A percentile compares a stretch with the other conserved stretches of the same genome.
Evolutionary conservation across 2,888 invertebrate genomes (phyloP).

Genomic region (Pandemis heparana): DNA sequence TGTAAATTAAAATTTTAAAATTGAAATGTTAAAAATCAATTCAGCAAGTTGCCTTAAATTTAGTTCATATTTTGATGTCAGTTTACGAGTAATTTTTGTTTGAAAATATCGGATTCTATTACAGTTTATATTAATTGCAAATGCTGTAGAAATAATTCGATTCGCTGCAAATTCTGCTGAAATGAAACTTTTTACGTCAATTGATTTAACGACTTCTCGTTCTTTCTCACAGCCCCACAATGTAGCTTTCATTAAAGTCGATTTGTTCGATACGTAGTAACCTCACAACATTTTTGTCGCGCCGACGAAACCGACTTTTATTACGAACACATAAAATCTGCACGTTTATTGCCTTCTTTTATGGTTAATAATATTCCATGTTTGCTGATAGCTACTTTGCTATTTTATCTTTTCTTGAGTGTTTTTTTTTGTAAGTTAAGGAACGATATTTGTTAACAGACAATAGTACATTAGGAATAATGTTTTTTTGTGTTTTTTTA

Average conservation of each 20-base stretch:
- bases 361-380: constrained; percentile 72
- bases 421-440: constrained; percentile 50
- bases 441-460: constrained; percentile 1
- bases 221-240: neutral
- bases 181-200: neutral
- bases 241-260: neutral
- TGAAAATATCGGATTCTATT: no score
- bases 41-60: no score
- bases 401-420: constrained; percentile 65
- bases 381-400: constrained; percentile 67
- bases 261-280: constrained; percentile 9
- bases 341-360: constrained; percentile 65
- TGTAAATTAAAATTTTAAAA: no score
- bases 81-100: no score
- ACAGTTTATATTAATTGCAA: no score
- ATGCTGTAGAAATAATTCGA: neutral
- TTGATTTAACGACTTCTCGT: neutral
- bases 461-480: neutral
- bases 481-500: neutral
- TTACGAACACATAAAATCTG: constrained; percentile 69
- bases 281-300: constrained; percentile 20
- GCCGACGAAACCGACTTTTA: constrained; percentile 59
- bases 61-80: no score
- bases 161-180: neutral
- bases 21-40: no score